Conservation (phyloP, 1,140 invertebrate species). For the Cydia pomonella region DNA sequence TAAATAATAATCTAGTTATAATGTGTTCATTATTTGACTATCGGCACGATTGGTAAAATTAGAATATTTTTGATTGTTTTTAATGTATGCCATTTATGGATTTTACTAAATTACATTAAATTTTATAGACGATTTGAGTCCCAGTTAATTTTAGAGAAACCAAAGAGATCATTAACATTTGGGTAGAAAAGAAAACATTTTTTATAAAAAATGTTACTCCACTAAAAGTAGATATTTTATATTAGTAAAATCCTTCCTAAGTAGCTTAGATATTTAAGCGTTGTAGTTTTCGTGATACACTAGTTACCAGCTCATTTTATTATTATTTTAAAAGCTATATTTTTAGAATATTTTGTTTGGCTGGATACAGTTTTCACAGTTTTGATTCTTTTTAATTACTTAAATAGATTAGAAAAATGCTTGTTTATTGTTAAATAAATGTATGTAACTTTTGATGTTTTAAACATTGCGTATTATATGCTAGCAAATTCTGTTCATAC, state of each 20-base stretch:
- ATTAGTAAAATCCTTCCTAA: conserved; percentile 33
- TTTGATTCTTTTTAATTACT: conserved; percentile 23
- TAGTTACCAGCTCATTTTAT: conserved; percentile 38
- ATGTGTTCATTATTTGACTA: conserved; percentile 33
- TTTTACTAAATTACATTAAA: conserved; percentile 18
- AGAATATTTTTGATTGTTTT: conserved; percentile 20
- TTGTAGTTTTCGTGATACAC: conserved; percentile 34
- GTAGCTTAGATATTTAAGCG: conserved; percentile 25
- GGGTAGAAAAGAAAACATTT: conserved; percentile 18
- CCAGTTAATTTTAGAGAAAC: conserved; percentile 34
- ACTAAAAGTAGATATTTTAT: conserved; percentile 26
- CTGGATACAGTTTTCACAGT: conserved; percentile 14
- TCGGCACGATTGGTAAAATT: background rate
- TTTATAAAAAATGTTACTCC: conserved; percentile 30
- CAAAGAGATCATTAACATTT: conserved; percentile 38
- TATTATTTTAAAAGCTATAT: conserved; percentile 7
- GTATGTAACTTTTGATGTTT: conserved; percentile 28
- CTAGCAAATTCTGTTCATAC: background rate
- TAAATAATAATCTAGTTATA: conserved; percentile 32
- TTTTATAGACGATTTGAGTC: background rate
- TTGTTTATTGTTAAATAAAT: conserved; percentile 25
- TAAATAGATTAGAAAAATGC: conserved; percentile 25
- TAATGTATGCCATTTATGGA: conserved; percentile 16
- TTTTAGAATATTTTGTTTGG: conserved; percentile 22
- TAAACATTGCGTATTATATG: background rate